Base-by-base conservation (phyloP, 1,140 invertebrate genomes). In the Cydia splendana region DNA sequence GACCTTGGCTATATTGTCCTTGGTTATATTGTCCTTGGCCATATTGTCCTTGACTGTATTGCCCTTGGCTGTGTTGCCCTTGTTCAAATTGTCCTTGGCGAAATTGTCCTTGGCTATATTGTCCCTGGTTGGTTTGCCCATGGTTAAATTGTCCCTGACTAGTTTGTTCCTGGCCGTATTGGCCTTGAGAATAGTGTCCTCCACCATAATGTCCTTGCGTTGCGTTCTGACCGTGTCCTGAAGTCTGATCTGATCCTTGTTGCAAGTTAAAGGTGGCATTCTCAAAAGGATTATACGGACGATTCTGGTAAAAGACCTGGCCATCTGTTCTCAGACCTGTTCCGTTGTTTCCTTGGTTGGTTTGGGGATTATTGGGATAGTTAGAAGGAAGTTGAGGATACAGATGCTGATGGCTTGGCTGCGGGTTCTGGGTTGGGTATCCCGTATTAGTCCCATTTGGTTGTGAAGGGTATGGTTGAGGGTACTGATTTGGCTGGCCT, bases 371-470 rank as follows among this genome's bases (percentile, higher is more conserved):
- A 18, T 71, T 18, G 6, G 67, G 67, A 38, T 71, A 45, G 30
- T 38, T 71, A 10, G n/a, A 10, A 71, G 67, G 67, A 71, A 71
- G 67, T 18, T 18, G 30, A 71, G 67, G 67, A 18, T 71, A 71
- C 38, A 71, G n/a, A 45, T 71, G 67, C 34, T 71, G 65, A 6
- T 67, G 30, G 24, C 78, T 53, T 45, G 75, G 67, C 12, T 74
- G 53, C 6, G 75, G 69, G 34, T 79, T 74, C 9, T 71, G 67
- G 67, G 9, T 38, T 18, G 30, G 38, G n/a, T 71, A 24, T 62
- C 57, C 57, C n/a, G 53, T 1, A 24, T 24, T 62, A n/a, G 7
- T 71, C 18, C 30, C 30, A 38, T 71, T 71, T 10, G 67, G 34
- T 12, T 69, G 65, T 6, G 65, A 34, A n/a, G 24, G 65, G 28